Percentiles rank a stretch among this genome's conserved stretches.
These are phyloP conservation scores for Sebastes trivittatus DNA, from an alignment of 2,797 vertebrate species.

Conservation along the genomic window DNA sequence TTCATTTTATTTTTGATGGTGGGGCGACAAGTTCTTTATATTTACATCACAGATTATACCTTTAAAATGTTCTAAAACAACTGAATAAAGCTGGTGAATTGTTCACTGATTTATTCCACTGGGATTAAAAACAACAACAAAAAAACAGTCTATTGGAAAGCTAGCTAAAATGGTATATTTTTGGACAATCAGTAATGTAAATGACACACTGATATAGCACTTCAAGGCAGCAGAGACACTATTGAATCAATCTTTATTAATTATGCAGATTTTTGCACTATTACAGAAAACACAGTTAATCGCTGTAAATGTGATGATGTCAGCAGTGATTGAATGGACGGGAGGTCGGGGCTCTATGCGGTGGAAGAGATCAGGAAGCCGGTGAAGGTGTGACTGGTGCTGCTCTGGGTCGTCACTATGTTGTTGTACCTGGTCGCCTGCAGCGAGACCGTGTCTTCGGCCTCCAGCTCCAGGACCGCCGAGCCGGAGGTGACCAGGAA, in stretches of 20 bases:
- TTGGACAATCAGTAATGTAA: background rate
- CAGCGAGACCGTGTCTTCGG: conserved; percentile 52
- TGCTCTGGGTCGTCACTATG: background rate
- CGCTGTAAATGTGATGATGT: background rate
- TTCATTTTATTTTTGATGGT: too few species aligned
- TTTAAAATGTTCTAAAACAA: background rate
- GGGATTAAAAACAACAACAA: background rate
- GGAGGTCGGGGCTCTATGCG: background rate
- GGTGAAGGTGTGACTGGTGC: conserved; percentile 57
- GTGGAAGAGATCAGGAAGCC: conserved; percentile 65
- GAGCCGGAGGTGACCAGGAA: conserved; percentile 67
- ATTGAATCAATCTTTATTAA: background rate
- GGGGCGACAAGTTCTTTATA: background rate
- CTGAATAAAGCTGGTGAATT: background rate
- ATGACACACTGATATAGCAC: background rate
- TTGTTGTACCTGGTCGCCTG: background rate
- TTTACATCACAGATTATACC: background rate
- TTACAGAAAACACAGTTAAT: background rate
- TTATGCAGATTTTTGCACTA: background rate
- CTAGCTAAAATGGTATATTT: background rate
- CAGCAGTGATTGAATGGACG: background rate
- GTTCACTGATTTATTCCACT: background rate
- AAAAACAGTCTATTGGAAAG: background rate
- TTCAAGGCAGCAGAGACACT: background rate
- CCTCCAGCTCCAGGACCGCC: conserved; percentile 33